phyloP scores from a whole-genome alignment of 2,797 vertebrate species.

The Pipistrellus pygmaeus region DNA sequence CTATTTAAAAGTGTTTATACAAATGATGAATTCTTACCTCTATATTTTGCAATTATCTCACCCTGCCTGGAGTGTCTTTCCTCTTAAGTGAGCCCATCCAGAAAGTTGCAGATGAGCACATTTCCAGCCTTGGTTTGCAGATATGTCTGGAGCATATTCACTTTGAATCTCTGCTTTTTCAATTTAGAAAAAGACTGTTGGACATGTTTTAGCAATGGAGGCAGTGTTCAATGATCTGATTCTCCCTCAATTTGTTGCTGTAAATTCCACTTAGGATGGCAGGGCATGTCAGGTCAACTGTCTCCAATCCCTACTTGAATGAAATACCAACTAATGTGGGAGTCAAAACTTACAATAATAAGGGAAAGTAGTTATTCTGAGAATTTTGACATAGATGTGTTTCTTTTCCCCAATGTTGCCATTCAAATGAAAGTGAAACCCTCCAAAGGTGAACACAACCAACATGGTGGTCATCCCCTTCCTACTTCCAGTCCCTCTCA shows the following conservation, averaged over 20 bases:
- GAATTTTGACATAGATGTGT: neutral
- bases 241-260: neutral
- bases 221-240: neutral
- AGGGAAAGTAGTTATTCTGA: neutral
- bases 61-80: neutral
- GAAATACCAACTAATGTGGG: neutral
- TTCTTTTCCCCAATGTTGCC: neutral
- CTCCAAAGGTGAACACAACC: neutral
- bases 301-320: neutral
- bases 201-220: neutral
- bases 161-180: neutral
- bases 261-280: neutral
- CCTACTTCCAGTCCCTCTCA: too few relatives aligned
- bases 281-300: neutral
- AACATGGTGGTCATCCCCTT: neutral
- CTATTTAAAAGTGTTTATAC: neutral
- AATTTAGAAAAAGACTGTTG: neutral
- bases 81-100: neutral
- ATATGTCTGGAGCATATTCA: neutral
- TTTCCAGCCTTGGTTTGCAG: neutral
- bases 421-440: neutral
- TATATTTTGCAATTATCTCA: neutral
- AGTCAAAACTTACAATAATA: neutral
- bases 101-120: neutral
- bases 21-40: neutral